These are phyloP conservation scores for Meteorus colon DNA, from an alignment of 2,888 invertebrate species.

Conservation along the genomic window DNA sequence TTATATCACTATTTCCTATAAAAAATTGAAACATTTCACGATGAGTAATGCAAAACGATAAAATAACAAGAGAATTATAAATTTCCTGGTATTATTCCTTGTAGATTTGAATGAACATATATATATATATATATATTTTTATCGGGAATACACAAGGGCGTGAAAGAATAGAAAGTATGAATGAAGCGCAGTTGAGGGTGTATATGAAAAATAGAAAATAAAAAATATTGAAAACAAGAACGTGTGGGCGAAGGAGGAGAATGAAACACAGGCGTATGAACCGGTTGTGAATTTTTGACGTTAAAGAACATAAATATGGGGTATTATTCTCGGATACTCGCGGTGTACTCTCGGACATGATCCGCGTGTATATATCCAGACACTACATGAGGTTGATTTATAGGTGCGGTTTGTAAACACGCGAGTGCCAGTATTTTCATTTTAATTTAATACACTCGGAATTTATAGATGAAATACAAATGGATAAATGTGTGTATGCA, in stretches of 20 bases:
- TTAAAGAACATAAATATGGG: slow-evolving; percentile 70
- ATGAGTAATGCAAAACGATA: neutral
- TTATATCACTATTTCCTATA: neutral
- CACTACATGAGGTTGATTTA: slow-evolving; percentile 69
- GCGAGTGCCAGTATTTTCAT: slow-evolving; percentile 72
- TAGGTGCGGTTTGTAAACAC: slow-evolving; percentile 70
- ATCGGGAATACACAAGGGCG: neutral
- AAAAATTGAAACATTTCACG: neutral
- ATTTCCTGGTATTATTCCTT: neutral
- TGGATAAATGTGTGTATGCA: neutral
- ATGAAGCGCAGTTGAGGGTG: neutral
- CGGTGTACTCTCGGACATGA: slow-evolving; percentile 33
- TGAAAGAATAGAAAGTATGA: neutral
- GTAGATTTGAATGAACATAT: neutral
- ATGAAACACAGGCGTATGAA: slow-evolving; percentile 45
- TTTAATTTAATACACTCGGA: slow-evolving; percentile 72
- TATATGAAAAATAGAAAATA: slow-evolving; percentile 17
- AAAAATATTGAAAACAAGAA: slow-evolving; percentile 42
- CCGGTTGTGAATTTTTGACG: slow-evolving; percentile 56
- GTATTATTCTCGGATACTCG: slow-evolving; percentile 69
- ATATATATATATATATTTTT: neutral
- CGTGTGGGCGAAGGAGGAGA: slow-evolving; percentile 37
- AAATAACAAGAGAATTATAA: neutral
- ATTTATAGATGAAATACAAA: slow-evolving; percentile 34
- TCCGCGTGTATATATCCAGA: slow-evolving; percentile 38